Percentiles rank a stretch among this genome's conserved stretches.
Evolutionary conservation across 2,113 vertebrate species (phyloP).

Genomic region (Eira barbara): DNA sequence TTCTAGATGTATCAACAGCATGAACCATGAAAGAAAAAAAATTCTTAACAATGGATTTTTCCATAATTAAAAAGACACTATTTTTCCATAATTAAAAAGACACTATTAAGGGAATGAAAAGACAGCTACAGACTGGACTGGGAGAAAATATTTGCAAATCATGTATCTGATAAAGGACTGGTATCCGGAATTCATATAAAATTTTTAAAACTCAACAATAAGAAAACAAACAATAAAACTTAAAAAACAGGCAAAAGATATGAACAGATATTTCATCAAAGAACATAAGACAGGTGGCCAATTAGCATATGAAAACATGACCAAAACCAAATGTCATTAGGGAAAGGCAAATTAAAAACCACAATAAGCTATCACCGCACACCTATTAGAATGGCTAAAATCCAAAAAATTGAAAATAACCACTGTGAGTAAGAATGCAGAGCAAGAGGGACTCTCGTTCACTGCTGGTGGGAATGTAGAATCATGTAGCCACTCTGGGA

Average conservation of each 20-base stretch:
- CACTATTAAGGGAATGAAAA: not conserved
- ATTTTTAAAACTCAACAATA: not conserved
- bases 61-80: not conserved
- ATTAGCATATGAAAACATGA: not conserved
- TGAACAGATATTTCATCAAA: not conserved
- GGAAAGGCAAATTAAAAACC: slow-evolving; percentile 14
- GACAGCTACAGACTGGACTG: not conserved
- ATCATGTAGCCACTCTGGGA: not conserved
- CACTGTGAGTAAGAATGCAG: not conserved
- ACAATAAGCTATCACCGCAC: not conserved
- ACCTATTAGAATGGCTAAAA: not conserved
- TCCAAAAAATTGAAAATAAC: not conserved
- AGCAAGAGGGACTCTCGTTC: not conserved
- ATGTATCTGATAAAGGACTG: not conserved
- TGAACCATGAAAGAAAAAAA: not conserved
- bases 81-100: not conserved
- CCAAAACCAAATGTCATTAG: not conserved
- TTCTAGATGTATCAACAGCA: not conserved
- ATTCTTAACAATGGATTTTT: not conserved
- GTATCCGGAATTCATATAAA: not conserved
- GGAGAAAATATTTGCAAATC: not conserved
- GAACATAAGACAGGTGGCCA: not conserved
- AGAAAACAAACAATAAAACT: not conserved
- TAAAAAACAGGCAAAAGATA: slow-evolving; percentile 1
- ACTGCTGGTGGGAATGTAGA: not conserved